Evolutionary conservation across 2,888 invertebrate genomes (phyloP), one percentile per base, ranked within the genome.

Genomic region (Reticulitermes lucifugus): DNA sequence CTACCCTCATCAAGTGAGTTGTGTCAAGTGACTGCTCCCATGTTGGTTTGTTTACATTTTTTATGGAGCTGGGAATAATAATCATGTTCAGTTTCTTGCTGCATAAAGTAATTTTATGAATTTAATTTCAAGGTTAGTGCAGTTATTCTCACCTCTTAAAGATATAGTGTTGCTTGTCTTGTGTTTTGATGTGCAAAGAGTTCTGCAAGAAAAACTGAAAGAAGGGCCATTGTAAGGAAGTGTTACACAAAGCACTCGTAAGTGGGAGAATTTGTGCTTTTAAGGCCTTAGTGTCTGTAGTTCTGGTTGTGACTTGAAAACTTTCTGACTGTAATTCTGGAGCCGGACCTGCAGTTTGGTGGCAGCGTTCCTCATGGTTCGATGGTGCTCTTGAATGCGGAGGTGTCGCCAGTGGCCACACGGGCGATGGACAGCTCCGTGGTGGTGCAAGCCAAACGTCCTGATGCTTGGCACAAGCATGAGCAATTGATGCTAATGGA

Each of bases 401-500:
- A 89, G 88, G 87, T 88, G 86, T 83, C 83, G 92, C 92, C 92
- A 91, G 92, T 92, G 92, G 92, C 92, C 92, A 92, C 87, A 84
- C 86, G 87, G 86, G 87, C 87, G 88, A 89, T 89, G 89, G 89
- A 89, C 87, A 89, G 88, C 88, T 88, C 89, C 88, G 88, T 89
- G 87, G 88, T 89, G 88, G 88, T 89, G 88, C 89, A 89, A 87
- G 88, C 89, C 87, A 90, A 90, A 88, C 88, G 89, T 87, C 89
- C 89, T 86, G 89, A 90, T 88, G 94, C 94, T 92, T 95, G 95
- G 94, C 94, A 94, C 91, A 94, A 94, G 92, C 94, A 95, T 92
- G 94, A 94, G 91, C 94, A 94, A 91, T 93, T 94, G 91, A 93
- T 94, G 93, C 93, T 94, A 90, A 93, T 94, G 94, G 94, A 94